Percentiles rank a stretch among this genome's conserved stretches.
Evolutionary conservation across 2,113 vertebrate genomes (phyloP).

Genomic region (Trogon surrucura): DNA sequence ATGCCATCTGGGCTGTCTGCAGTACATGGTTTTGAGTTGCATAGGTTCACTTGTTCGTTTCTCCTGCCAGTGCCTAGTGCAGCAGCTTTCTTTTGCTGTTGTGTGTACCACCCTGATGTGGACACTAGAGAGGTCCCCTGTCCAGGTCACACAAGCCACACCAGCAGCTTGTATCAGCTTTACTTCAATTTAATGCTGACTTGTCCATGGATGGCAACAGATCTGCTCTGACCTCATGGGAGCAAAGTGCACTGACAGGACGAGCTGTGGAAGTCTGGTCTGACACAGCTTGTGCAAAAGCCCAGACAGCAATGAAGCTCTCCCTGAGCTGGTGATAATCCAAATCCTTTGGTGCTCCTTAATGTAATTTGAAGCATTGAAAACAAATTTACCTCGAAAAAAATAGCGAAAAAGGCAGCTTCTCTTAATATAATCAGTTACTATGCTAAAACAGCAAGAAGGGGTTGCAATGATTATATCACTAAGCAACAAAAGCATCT

Average conservation of each 20-base stretch:
- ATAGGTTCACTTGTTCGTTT: neutral
- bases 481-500: neutral
- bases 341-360: neutral
- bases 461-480: neutral
- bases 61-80: neutral
- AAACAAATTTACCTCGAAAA: neutral
- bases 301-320: neutral
- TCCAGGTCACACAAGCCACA: neutral
- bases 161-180: neutral
- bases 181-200: neutral
- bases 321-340: neutral
- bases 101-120: neutral
- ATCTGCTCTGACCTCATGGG: rapidly evolving
- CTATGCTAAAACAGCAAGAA: neutral
- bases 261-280: neutral
- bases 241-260: neutral
- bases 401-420: neutral
- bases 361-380: neutral
- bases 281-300: neutral
- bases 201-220: neutral
- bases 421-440: neutral
- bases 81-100: neutral
- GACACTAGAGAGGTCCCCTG: neutral
- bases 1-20: neutral
- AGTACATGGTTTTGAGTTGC: neutral